Conservation (phyloP, 2,113 vertebrate genomes). For the Eclectus roratus region DNA sequence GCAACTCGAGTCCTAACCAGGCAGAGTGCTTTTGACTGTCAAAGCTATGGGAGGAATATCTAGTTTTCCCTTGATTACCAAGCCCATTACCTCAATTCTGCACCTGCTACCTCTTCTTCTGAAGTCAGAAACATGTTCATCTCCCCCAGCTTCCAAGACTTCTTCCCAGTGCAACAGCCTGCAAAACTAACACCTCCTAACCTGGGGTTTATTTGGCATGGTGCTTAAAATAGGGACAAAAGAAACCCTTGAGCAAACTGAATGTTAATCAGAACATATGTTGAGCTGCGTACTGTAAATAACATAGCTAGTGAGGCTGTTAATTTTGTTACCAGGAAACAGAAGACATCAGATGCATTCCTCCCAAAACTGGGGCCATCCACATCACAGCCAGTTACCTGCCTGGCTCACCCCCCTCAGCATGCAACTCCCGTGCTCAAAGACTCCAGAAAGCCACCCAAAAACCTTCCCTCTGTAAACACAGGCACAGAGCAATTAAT, state of each 20-base stretch:
- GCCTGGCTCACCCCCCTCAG: not conserved
- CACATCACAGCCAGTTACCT: not conserved
- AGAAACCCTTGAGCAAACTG: not conserved
- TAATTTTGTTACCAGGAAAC: not conserved
- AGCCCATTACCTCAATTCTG: not conserved
- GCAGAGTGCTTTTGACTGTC: not conserved
- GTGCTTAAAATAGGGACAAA: not conserved
- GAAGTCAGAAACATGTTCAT: not conserved
- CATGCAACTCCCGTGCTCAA: rapidly evolving
- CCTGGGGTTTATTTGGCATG: not conserved
- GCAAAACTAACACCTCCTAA: not conserved
- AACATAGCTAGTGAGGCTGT: not conserved
- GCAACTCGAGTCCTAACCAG: not conserved
- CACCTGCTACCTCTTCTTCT: rapidly evolving
- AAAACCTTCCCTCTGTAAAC: not conserved
- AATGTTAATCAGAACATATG: not conserved
- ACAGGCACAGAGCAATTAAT: rapidly evolving
- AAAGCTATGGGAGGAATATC: not conserved
- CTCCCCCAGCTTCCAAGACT: not conserved
- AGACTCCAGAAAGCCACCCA: not conserved
- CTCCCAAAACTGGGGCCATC: not conserved
- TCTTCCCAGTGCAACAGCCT: not conserved
- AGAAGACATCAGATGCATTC: not conserved
- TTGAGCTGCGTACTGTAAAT: not conserved
- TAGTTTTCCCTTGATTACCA: not conserved